A percentile compares a stretch with the other conserved stretches of the same genome.
Evolutionary conservation across 2,113 vertebrate genomes (phyloP).

Genomic region (Thinocorus orbignyianus): DNA sequence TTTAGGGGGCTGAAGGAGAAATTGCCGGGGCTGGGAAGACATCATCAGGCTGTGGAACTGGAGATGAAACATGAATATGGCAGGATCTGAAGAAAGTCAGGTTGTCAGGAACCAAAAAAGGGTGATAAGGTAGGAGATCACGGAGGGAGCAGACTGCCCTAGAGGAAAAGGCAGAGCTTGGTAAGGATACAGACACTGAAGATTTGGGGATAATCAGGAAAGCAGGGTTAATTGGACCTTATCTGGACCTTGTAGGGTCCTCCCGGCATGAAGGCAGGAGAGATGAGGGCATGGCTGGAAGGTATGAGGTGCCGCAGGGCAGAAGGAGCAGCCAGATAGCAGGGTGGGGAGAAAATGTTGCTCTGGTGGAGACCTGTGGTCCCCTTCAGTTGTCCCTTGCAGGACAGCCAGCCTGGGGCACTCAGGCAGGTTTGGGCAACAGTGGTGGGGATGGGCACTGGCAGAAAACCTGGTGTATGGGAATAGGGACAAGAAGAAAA

Average conservation of each 20-base stretch:
- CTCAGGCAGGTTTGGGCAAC: background rate
- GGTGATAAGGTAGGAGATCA: background rate
- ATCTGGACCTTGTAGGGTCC: background rate
- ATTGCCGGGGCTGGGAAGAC: background rate
- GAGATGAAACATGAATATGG: background rate
- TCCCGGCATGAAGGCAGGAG: background rate
- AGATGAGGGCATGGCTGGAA: background rate
- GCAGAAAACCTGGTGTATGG: background rate
- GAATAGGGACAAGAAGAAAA: background rate
- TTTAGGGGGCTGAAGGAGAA: background rate
- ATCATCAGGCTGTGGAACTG: background rate
- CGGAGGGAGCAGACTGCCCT: background rate
- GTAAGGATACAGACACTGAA: background rate
- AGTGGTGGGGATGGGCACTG: background rate
- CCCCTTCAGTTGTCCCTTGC: background rate
- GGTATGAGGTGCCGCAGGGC: background rate
- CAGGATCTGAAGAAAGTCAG: background rate
- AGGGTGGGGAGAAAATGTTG: fast-evolving
- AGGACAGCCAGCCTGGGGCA: background rate
- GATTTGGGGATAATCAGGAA: background rate
- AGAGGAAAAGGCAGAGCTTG: background rate
- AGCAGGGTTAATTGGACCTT: background rate
- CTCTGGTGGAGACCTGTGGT: fast-evolving
- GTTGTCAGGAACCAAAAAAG: background rate
- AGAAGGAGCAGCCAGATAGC: background rate